phyloP scores from a whole-genome alignment of 2,797 vertebrate species.

The Valencia hispanica region DNA sequence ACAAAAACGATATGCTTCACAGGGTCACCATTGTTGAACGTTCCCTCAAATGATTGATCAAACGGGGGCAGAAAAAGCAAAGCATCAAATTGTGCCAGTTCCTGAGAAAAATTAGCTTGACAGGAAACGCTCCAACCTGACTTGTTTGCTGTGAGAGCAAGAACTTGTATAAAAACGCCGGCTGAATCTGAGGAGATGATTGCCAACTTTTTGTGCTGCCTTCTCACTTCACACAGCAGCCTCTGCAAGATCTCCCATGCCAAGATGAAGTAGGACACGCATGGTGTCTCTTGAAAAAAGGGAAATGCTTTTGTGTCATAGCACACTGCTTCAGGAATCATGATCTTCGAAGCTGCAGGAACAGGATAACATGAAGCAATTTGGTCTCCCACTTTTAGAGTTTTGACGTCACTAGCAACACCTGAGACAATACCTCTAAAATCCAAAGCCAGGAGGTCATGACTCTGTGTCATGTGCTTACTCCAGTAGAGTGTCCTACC shows the following conservation, averaged over 20 bases:
- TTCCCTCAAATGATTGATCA: constrained; percentile 55
- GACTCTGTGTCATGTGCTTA: constrained; percentile 72
- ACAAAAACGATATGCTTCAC: constrained; percentile 80
- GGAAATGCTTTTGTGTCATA: constrained; percentile 76
- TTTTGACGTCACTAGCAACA: constrained; percentile 75
- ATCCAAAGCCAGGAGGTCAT: constrained; percentile 84
- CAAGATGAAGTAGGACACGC: constrained; percentile 85
- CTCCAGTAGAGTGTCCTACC: constrained; percentile 86
- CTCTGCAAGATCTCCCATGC: constrained; percentile 85
- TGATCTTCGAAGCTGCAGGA: constrained; percentile 72
- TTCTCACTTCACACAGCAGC: constrained; percentile 65
- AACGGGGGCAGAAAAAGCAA: constrained; percentile 82
- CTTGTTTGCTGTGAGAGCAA: constrained; percentile 75
- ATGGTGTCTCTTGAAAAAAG: constrained; percentile 81
- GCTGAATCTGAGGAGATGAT: constrained; percentile 71
- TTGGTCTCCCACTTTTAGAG: constrained; percentile 83
- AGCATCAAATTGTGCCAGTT: constrained; percentile 51
- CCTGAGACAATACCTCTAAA: constrained; percentile 83
- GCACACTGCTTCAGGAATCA: constrained; percentile 81
- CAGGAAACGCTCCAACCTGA: constrained; percentile 79
- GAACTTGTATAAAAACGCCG: constrained; percentile 73
- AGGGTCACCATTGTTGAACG: constrained; percentile 37
- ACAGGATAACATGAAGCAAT: constrained; percentile 85
- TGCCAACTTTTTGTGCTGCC: constrained; percentile 61
- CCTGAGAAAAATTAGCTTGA: constrained; percentile 27